Evolutionary conservation across 2,113 vertebrate genomes (phyloP), one percentile per base, ranked within the genome.

Genomic region (Empidonax traillii): DNA sequence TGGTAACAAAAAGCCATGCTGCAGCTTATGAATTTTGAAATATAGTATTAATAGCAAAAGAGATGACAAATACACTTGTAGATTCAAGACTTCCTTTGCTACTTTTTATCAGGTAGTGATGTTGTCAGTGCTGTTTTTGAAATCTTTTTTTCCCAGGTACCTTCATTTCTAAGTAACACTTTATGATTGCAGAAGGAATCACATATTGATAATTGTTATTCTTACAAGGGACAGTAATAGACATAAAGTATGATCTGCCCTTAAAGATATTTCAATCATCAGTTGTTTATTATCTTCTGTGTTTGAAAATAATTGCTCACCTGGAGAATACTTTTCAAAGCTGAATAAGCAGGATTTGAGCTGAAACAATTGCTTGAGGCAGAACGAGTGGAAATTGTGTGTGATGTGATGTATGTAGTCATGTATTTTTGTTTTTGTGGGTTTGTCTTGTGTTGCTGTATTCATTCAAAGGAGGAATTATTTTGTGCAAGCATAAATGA

Each of bases 361-460:
- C 22, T 88, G 44, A 68, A 66, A 27, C 53, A 71, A 51, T 18
- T 65, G 55, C 18, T 30, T 94, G 61, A 71, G 53, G 31, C 35
- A 43, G 87, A 82, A 81, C 47, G 75, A 84, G 58, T 89, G 35
- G 63, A 78, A 94, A 41, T 37, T 67, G 11, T 92, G 55, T 41
- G 59, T 35, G 17, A 80, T 94, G 9, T 85, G 55, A 87, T 80
- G 21, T 25, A 19, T 47, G 46, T 90, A 46, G 52, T 94, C 12
- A 3, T 73, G 31, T 87, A 25, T n/a, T 95, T 69, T 71, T 88
- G 10, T 6, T 81, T 90, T 92, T 77, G 68, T 27, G 62, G 59
- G 65, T 97, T 94, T 94, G 47, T 68, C 39, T 96, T 77, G 28
- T 8, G 14, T 92, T 96, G 28, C 77, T 95, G 6, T 66, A 12